phyloP scores from a whole-genome alignment of 2,113 vertebrate genomes.

The Girardinichthys multiradiatus region DNA sequence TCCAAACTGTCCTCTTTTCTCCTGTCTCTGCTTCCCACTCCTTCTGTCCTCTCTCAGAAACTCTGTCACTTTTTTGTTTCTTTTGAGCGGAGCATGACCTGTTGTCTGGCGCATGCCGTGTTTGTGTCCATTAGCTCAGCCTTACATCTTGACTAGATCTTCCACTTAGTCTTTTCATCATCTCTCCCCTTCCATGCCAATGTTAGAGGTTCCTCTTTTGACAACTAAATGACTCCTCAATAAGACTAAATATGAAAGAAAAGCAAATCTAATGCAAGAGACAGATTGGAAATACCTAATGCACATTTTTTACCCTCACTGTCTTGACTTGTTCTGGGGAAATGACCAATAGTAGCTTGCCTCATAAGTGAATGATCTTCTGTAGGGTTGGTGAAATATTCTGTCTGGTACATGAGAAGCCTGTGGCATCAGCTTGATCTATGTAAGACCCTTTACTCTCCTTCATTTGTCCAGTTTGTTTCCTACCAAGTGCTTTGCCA shows the following conservation, averaged over 20 bases:
- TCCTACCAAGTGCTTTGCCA: slow-evolving; percentile 49
- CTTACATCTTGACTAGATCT: slow-evolving; percentile 79
- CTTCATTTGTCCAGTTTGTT: slow-evolving; percentile 39
- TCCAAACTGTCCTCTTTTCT: slow-evolving; percentile 45
- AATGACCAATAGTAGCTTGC: slow-evolving; percentile 74
- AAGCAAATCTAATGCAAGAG: slow-evolving; percentile 61
- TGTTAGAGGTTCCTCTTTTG: slow-evolving; percentile 89
- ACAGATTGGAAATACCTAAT: slow-evolving; percentile 75
- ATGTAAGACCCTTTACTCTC: slow-evolving; percentile 86
- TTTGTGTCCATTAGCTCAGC: slow-evolving; percentile 78
- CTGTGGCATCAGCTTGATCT: slow-evolving; percentile 83
- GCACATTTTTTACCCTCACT: slow-evolving; percentile 80
- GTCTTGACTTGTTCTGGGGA: slow-evolving; percentile 81
- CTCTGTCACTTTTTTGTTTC: slow-evolving; percentile 65
- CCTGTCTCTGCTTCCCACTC: slow-evolving; percentile 54
- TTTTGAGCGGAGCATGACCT: slow-evolving; percentile 89
- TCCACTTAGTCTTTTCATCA: slow-evolving; percentile 81
- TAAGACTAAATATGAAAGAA: slow-evolving; percentile 53
- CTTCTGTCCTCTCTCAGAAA: slow-evolving; percentile 47
- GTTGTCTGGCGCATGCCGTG: slow-evolving; percentile 90
- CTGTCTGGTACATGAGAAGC: slow-evolving; percentile 82
- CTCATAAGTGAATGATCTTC: slow-evolving; percentile 76
- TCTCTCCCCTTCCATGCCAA: slow-evolving; percentile 83
- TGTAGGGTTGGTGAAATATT: slow-evolving; percentile 82
- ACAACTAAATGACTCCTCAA: slow-evolving; percentile 68